Base-by-base conservation (phyloP, 2,113 vertebrate species). In the Strigops habroptila region DNA sequence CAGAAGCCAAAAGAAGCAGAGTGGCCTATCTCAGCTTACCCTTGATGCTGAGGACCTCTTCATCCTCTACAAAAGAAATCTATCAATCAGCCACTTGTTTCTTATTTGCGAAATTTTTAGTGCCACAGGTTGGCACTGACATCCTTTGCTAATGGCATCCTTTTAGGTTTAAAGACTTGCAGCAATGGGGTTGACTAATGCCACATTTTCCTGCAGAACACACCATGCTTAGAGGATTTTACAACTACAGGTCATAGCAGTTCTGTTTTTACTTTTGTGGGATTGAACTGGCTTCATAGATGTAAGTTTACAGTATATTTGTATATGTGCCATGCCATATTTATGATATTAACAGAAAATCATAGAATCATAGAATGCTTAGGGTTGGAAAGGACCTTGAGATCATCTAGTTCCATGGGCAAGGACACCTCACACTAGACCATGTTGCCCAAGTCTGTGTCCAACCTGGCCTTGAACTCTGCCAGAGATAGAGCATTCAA, bases 161-260 rank as follows among this genome's bases (percentile, higher is more conserved):
- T 62, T 76, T 68, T 53, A 59, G 11, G 9, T 67, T 75, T 41
- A 46, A 27, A 67, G 37, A 37, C 28, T 71, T 85, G 28, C 2
- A 71, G 15, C 27, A 31, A 23, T 16, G 7, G 15, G 18, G 7
- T 30, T 94, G 35, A 41, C 14, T 43, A 23, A 69, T 17, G 27
- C 6, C 1, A 0, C 57, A 12, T 59, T 70, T 46, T 73, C 52
- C 63, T 77, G 31, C 1, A 1, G 22, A 63, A 7, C 8, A 22
- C 3, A 1, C 67, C 8, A 8, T 27, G 18, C 22, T 69, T 43
- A 12, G 24, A 78, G 55, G 14, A 76, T 6, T 73, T 95, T 82
- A 28, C 43, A 39, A 9, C 39, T 37, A 31, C 41, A 68, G 28
- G 6, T 44, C 31, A 67, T 48, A 86, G 71, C 16, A 78, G 30